Base-by-base conservation (phyloP, 2,797 vertebrate species). In the Fistularia commersonii region DNA sequence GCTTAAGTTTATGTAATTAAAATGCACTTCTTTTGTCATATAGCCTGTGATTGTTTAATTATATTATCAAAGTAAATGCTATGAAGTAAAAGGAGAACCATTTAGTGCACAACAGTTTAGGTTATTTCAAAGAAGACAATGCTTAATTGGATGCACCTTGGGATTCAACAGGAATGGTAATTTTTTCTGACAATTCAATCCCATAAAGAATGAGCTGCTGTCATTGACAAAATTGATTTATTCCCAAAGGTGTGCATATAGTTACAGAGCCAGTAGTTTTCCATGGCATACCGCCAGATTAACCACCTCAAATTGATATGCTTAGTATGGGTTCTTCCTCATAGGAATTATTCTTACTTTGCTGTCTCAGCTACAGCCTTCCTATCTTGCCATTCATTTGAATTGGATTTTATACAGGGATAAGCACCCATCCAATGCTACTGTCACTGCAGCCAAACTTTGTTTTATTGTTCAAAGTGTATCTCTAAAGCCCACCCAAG, bases 281-380 rank as follows among this genome's bases (percentile, higher is more conserved):
- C 65, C 42, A 36, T 75, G 68, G 76, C 66, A 47, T 33, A 8
- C 61, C 76, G 69, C 77, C 80, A 74, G 57, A 77, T 79, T 69
- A 81, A 80, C 72, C 57, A 54, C 64, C 52, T 56, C 60, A 50
- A 80, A 80, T 83, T 77, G 77, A 77, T 78, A 76, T 69, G 63
- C 66, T 59, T 54, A 31, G 3, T 70, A 72, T 41, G 23, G 46
- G 71, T 71, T 82, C 55, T 55, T 68, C 58, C 54, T 61, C 59
- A 42, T 68, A 38, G 53, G 58, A 61, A 56, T 55, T 37, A 57
- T 48, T 53, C 66, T 64, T 46, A 41, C 61, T 75, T 40, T 64
- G 66, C 74, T 62, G 70, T 48, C 69, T 71, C 69, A 60, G 73
- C 73, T 56, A 48, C 2, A 8, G 59, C 50, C 67, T 45, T 8